Evolutionary conservation across 2,113 vertebrate genomes (phyloP).

Genomic region (Poecile atricapillus): DNA sequence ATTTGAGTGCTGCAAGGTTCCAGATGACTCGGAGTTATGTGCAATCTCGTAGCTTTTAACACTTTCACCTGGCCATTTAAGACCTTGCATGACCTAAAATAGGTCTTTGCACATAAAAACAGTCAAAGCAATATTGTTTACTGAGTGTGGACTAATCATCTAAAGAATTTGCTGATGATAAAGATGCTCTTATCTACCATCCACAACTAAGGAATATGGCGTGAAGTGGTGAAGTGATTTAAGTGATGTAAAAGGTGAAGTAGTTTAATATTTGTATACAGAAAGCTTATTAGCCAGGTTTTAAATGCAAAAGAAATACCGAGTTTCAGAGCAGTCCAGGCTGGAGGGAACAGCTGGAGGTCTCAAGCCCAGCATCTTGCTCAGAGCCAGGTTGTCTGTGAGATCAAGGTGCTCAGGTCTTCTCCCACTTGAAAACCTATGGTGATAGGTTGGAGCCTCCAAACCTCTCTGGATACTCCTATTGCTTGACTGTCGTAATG

Average conservation of each 20-base stretch:
- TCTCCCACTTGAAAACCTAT: not conserved
- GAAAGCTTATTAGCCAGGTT: not conserved
- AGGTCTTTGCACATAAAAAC: not conserved
- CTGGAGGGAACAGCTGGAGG: not conserved
- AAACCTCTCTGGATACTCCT: not conserved
- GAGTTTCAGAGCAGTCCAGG: not conserved
- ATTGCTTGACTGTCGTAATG: not conserved
- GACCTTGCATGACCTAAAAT: not conserved
- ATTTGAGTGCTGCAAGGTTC: not conserved
- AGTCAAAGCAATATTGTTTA: not conserved
- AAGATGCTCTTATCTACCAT: not conserved
- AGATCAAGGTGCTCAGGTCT: not conserved
- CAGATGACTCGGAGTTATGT: not conserved
- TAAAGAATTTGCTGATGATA: not conserved
- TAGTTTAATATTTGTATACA: not conserved
- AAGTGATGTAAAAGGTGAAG: not conserved
- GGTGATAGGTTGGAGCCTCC: not conserved
- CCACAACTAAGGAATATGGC: not conserved
- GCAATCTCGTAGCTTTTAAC: not conserved
- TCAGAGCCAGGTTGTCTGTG: not conserved
- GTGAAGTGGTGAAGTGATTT: too few species aligned
- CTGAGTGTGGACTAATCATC: not conserved
- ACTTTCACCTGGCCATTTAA: not conserved
- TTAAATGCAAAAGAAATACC: not conserved
- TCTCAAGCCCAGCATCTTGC: not conserved